These are phyloP conservation scores for Amiota mariae DNA, from an alignment of 2,888 invertebrate genomes.

Conservation along the genomic window DNA sequence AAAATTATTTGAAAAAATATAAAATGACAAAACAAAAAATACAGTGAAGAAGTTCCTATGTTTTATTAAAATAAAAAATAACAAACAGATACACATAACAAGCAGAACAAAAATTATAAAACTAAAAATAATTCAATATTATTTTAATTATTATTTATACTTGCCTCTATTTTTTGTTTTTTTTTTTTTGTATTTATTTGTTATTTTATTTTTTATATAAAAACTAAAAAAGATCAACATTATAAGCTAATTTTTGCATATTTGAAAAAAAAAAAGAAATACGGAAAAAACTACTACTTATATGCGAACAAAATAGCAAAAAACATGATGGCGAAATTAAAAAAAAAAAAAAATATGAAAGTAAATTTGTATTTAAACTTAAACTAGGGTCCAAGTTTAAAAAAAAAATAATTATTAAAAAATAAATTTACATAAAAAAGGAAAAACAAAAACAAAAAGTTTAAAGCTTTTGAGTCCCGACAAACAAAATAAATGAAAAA, in stretches of 20 bases:
- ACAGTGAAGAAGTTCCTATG: constrained; percentile 60
- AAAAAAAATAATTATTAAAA: constrained; percentile 53
- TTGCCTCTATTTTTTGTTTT: constrained; percentile 40
- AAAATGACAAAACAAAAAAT: constrained; percentile 36
- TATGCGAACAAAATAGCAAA: too few species aligned
- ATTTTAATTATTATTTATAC: neutral
- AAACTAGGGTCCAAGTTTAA: constrained; percentile 68
- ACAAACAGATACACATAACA: constrained; percentile 45
- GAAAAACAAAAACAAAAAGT: constrained; percentile 38
- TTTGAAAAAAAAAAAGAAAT: neutral
- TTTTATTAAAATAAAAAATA: constrained; percentile 62
- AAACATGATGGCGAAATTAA: neutral
- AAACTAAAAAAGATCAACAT: too few species aligned
- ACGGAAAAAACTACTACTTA: too few species aligned
- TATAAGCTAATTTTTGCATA: too few species aligned
- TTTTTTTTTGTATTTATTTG: constrained; percentile 25
- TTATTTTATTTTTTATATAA: constrained; percentile 33
- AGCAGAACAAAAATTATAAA: constrained; percentile 39
- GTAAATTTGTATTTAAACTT: constrained; percentile 58
- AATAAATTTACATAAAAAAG: constrained; percentile 40
- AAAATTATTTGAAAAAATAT: constrained; percentile 39
- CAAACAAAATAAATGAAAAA: neutral
- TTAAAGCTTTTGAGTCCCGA: neutral
- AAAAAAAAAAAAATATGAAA: constrained; percentile 26
- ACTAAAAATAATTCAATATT: constrained; percentile 24